Evolutionary conservation across 2,888 invertebrate species (phyloP), one percentile per base, ranked within the genome.

Genomic region (Pyrocoelia pectoralis): DNA sequence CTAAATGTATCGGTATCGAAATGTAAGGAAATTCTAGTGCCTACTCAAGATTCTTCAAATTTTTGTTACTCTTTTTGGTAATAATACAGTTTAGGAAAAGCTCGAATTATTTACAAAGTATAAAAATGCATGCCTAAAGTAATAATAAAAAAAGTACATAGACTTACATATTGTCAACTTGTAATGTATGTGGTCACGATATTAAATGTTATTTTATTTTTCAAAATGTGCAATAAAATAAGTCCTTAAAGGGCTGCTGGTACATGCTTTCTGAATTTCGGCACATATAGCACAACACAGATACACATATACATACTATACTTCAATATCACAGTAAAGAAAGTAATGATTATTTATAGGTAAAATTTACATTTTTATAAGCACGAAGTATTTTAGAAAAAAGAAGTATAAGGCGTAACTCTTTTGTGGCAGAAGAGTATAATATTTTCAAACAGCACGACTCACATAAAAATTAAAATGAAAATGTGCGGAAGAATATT

Each of bases 241-340:
- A 51, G 46, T 56, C 56, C 19, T 40, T 59, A 19, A 65, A 64
- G 70, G 66, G 66, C 64, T 70, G 70, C 69, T 61, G 64, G 63
- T 69, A 72, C 68, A 72, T 68, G 64, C 67, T 71, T 69, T 70
- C 66, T 69, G 70, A 69, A 67, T 70, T 76, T 77, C 76, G 76
- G 74, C 76, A 78, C 76, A 75, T 73, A 71, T 73, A 78, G 73
- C 76, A 77, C 76, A 76, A 79, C 74, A 78, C 74, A 77, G 74
- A 79, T 72, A 78, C 77, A 78, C 74, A 73, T 72, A 77, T 76
- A 79, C 76, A 77, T 77, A 79, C 78, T 79, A 77, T 78, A 77
- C 72, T 78, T 74, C 73, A 77, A 77, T 80, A 81, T 81, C 81
- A 81, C 81, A 81, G 81, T 79, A 80, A 79, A 79, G 77, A 77